Percentiles rank a stretch among this genome's conserved stretches.
Evolutionary conservation across 2,888 invertebrate species (phyloP).

Genomic region (Calliphora vomitoria): DNA sequence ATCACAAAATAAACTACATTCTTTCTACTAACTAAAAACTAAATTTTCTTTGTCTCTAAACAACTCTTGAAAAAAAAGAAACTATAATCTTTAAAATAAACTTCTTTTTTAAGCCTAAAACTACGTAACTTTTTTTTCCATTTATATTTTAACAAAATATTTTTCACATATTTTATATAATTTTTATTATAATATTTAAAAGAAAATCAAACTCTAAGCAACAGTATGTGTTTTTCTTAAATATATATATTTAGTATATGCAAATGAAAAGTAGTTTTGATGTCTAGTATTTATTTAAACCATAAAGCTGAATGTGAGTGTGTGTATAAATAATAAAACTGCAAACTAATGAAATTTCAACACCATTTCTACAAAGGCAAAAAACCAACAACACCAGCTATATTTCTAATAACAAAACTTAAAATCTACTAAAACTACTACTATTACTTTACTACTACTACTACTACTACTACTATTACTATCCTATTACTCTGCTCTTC

Average conservation of each 20-base stretch:
- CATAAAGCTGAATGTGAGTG: constrained; percentile 63
- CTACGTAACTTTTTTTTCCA: constrained; percentile 22
- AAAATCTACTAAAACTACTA: constrained; percentile 30
- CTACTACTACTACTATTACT: constrained; percentile 42
- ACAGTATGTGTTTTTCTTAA: constrained; percentile 28
- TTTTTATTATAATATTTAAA: neutral
- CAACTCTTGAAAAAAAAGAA: neutral
- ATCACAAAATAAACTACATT: constrained; percentile 30
- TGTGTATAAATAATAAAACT: constrained; percentile 27
- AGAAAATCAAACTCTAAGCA: neutral
- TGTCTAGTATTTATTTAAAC: constrained; percentile 30
- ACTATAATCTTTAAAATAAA: neutral
- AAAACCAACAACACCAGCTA: constrained; percentile 36
- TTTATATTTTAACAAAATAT: neutral
- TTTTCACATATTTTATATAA: constrained; percentile 4
- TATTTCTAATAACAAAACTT: constrained; percentile 5
- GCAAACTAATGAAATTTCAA: constrained; percentile 14
- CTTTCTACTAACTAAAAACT: constrained; percentile 22
- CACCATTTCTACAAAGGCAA: constrained; percentile 6
- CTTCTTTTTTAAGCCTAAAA: constrained; percentile 10
- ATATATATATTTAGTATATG: neutral
- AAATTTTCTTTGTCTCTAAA: constrained; percentile 26
- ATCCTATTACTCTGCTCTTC: constrained; percentile 33
- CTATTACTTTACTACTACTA: too few relatives aligned
- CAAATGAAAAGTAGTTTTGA: constrained; percentile 54